Evolutionary conservation across 2,888 invertebrate species (phyloP).

Genomic region (Callyntrura guangdongensis): DNA sequence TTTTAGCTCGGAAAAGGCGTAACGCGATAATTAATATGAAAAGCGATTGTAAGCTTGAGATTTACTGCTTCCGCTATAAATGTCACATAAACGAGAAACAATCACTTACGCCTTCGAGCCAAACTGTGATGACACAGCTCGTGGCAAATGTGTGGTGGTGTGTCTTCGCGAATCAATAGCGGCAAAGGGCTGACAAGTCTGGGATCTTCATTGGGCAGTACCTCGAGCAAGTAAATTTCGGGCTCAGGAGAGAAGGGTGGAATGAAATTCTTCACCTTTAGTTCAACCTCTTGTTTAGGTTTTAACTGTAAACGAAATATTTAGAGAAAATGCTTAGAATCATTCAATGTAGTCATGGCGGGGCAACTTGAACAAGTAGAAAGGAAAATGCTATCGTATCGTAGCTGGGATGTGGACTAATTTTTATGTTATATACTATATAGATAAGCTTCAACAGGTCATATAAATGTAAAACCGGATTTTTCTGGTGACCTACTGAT

Average conservation of each 20-base stretch:
- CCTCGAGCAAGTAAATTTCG: constrained; percentile 85
- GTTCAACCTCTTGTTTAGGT: constrained; percentile 86
- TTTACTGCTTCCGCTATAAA: neutral
- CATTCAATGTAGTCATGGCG: too few species aligned
- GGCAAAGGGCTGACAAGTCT: constrained; percentile 84
- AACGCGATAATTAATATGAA: neutral
- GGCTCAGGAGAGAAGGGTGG: constrained; percentile 86
- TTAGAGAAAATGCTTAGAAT: neutral
- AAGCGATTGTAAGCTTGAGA: neutral
- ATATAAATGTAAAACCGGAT: too few species aligned
- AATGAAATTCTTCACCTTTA: constrained; percentile 87
- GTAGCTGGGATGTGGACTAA: too few species aligned
- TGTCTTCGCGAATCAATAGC: constrained; percentile 84
- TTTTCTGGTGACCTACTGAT: too few species aligned
- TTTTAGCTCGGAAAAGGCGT: too few species aligned
- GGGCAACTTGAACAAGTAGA: too few species aligned
- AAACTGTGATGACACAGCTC: constrained; percentile 85
- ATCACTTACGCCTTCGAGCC: constrained; percentile 84
- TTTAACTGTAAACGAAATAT: constrained; percentile 86
- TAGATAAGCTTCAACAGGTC: too few species aligned
- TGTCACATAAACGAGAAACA: neutral
- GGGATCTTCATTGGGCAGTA: constrained; percentile 84
- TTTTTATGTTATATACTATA: too few species aligned
- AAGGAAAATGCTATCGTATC: too few species aligned
- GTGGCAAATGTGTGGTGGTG: constrained; percentile 85